These are phyloP conservation scores for Anadara kagoshimensis DNA, from an alignment of 1,140 invertebrate genomes.

Conservation along the genomic window DNA sequence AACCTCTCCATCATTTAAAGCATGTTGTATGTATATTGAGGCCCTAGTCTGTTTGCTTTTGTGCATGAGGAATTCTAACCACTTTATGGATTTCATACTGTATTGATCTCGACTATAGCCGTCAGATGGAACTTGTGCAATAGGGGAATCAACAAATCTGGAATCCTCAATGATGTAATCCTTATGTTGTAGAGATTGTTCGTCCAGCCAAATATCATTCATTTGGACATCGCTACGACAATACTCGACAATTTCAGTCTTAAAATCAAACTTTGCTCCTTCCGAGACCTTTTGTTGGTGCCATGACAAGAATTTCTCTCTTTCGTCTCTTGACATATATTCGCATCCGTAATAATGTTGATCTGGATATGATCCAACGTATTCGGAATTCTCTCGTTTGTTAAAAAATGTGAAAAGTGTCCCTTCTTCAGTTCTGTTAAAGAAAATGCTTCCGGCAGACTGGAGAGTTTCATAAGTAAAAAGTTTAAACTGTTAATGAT, in stretches of 20 bases:
- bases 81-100: constrained; percentile 29
- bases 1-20: constrained; percentile 31
- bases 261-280: constrained; percentile 30
- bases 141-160: constrained; percentile 7
- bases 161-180: constrained; percentile 12
- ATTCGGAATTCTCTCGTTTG: constrained; percentile 20
- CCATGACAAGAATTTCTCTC: constrained; percentile 17
- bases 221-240: constrained; percentile 23
- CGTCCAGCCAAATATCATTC: background rate
- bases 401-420: constrained; percentile 36
- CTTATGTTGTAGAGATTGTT: background rate
- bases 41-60: constrained; percentile 1
- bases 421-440: constrained; percentile 20
- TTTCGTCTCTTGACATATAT: constrained; percentile 8
- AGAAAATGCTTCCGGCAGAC: constrained; percentile 20
- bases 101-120: constrained; percentile 28
- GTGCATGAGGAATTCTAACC: constrained; percentile 36
- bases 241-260: constrained; percentile 18
- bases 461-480: constrained; percentile 19
- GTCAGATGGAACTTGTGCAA: constrained; percentile 31
- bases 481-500: constrained; percentile 27
- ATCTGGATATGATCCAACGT: constrained; percentile 22
- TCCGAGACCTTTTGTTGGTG: background rate
- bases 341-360: constrained; percentile 22
- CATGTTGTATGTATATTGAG: constrained; percentile 17